phyloP scores from a whole-genome alignment of 2,888 invertebrate genomes.

The Drosophila lacicola region DNA sequence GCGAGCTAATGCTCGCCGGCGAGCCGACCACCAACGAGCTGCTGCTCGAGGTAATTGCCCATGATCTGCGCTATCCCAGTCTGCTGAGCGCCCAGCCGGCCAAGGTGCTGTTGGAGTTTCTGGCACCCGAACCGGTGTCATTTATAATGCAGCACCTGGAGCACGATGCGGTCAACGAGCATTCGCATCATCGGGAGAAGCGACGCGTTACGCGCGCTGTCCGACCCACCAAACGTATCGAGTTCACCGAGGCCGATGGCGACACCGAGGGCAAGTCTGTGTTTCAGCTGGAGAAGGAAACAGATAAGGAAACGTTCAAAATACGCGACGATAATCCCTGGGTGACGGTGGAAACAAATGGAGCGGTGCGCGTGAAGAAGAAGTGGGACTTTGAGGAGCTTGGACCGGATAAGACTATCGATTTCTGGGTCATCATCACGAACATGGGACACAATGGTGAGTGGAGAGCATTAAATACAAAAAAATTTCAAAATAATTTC shows the following conservation, averaged over 20 bases:
- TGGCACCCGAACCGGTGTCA: slow-evolving; percentile 87
- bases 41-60: slow-evolving; percentile 92
- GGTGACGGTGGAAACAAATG: slow-evolving; percentile 96
- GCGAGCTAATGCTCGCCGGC: slow-evolving; percentile 93
- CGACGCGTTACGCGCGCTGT: slow-evolving; percentile 94
- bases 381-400: slow-evolving; percentile 98
- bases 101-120: slow-evolving; percentile 91
- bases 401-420: slow-evolving; percentile 97
- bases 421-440: slow-evolving; percentile 97
- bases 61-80: slow-evolving; percentile 92
- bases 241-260: slow-evolving; percentile 96
- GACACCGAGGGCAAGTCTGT: slow-evolving; percentile 94
- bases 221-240: slow-evolving; percentile 96
- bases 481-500: neutral
- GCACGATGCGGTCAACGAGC: slow-evolving; percentile 85
- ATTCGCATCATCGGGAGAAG: slow-evolving; percentile 89
- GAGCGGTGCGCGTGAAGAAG: slow-evolving; percentile 96
- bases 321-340: slow-evolving; percentile 97
- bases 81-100: slow-evolving; percentile 90
- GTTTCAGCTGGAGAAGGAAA: slow-evolving; percentile 95
- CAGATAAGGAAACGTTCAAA: slow-evolving; percentile 96
- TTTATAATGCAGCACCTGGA: slow-evolving; percentile 87
- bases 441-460: slow-evolving; percentile 95
- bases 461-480: slow-evolving; percentile 74
- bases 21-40: slow-evolving; percentile 89